Base-by-base conservation (phyloP, 2,888 invertebrate species). In the Drosophila merina region DNA sequence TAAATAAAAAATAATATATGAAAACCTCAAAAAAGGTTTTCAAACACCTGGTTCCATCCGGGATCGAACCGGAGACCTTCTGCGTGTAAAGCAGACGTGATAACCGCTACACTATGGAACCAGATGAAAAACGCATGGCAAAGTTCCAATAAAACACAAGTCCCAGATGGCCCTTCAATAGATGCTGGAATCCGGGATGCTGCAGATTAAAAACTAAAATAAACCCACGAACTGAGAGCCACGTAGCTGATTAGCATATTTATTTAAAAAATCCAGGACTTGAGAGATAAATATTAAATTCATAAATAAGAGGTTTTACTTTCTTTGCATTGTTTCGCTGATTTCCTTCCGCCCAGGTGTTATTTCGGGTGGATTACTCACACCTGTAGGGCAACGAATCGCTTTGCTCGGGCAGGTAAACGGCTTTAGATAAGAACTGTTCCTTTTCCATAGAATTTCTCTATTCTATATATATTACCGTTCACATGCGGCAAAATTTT, bases 31-130 rank as follows among this genome's bases (percentile, higher is more conserved):
- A 45, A 49, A 10, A 57, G 51, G 12, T 42, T 28, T 60, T 67
- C 70, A 47, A 54, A 67, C 67, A 47, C 28, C 89, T 91, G 91
- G 91, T 91, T 91, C 90, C 91, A 91, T 91, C 91, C 91, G 90
- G 92, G 91, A 90, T 92, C 92, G 91, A 91, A 91, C 92, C 90
- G 91, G 91, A 92, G 91, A 91, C 91, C 91, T 91, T 91, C 92
- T 92, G 91, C 92, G 91, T 92, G 91, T 91, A 91, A 91, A 91
- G 91, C 91, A 91, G 91, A 91, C 91, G 92, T 91, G 92, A 91
- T 91, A 91, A 92, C 91, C 91, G 91, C 91, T 91, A 91, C 91
- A 91, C 92, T 91, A 91, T 92, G 91, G 91, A 92, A 91, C 91
- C 91, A 80, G 52, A 26, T 78, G 57, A 0, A 0, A 0, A 0